Evolutionary conservation across 2,797 vertebrate genomes (phyloP), one percentile per base, ranked within the genome.

Genomic region (Sebastes hubbsi): DNA sequence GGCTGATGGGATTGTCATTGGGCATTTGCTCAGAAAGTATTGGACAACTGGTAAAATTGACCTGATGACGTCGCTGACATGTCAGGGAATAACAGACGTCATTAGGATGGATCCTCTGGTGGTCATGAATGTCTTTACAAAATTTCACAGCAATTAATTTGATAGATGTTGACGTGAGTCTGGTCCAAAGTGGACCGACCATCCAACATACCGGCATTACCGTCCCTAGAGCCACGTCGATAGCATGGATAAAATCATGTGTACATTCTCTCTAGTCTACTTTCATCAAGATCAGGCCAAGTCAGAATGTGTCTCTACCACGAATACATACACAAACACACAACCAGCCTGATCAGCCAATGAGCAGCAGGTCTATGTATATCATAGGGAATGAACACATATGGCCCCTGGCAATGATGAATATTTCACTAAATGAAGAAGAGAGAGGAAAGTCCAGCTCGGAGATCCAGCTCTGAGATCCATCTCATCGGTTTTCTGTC

Each of bases 381-480:
- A 46, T 80, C 66, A 65, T n/a, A 36, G 71, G 55, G 60, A 59
- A 38, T 75, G 75, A 83, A 72, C 71, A 71, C 59, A 78, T 70
- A 81, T 54, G 83, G 36, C 73, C 80, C 2, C 62, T 69, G 80
- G 77, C 74, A 58, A 68, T 52, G 65, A 78, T 85, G 49, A 72
- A 85, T 80, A 85, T 78, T 83, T 83, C 55, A 83, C 77, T 34
- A 59, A 80, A 80, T 78, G 12, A 68, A 83, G 27, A 64, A 52
- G 72, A 71, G 32, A 24, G 22, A 61, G 42, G 65, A 32, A 42
- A 42, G 56, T 75, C 71, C 71, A 46, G 55, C 76, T 82, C 61
- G 54, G 75, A 67, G 55, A 62, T 75, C 71, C 71, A 46, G 55
- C 76, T 82, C 61, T 63, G 75, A 67, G 55, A 62, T 72, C 55